Evolutionary conservation across 2,113 vertebrate species (phyloP).

Genomic region (Acrocephalus arundinaceus): DNA sequence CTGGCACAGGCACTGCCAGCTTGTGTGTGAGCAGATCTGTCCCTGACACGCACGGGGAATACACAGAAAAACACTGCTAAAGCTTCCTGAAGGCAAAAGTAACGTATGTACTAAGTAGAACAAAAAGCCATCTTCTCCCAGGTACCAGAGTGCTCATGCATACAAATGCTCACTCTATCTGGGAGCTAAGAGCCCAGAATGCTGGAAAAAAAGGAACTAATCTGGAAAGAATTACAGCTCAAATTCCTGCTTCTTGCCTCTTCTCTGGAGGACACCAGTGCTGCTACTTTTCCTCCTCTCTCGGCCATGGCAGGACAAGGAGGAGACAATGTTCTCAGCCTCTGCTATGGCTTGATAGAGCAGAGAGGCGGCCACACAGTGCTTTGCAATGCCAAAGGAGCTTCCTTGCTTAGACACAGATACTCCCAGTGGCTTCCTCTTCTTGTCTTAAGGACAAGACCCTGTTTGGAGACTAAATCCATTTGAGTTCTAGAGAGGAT

Average conservation of each 20-base stretch:
- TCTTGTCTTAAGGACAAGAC: neutral
- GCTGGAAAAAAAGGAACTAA: neutral
- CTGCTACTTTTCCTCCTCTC: neutral
- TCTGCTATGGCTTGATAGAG: neutral
- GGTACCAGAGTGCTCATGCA: neutral
- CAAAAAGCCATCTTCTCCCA: neutral
- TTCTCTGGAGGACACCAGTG: neutral
- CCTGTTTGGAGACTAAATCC: neutral
- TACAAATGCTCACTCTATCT: neutral
- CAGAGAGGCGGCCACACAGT: fast-evolving
- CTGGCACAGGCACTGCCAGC: neutral
- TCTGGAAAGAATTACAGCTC: neutral
- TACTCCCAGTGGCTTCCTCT: neutral
- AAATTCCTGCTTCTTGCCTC: neutral
- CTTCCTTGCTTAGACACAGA: neutral
- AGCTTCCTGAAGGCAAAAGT: neutral
- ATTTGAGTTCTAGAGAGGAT: neutral
- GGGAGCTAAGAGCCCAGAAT: neutral
- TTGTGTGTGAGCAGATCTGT: neutral
- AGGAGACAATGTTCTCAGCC: neutral
- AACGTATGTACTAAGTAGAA: neutral
- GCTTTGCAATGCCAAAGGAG: neutral
- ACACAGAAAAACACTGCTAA: neutral
- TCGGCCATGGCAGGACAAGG: fast-evolving
- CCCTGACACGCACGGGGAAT: neutral